phyloP scores from a whole-genome alignment of 2,888 invertebrate genomes.

The Schizaphis graminum region DNA sequence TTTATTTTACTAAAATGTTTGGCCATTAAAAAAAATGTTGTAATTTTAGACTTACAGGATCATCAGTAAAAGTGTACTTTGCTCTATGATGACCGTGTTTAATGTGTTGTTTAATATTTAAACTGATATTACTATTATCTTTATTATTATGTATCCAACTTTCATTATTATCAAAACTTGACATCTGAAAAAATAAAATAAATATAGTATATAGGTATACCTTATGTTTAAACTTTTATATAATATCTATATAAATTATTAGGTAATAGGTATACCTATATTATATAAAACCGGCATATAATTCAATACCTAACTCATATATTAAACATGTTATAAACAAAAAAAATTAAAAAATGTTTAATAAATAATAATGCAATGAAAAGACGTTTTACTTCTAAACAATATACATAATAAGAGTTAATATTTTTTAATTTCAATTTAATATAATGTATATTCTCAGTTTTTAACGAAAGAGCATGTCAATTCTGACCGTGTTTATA shows the following conservation, averaged over 20 bases:
- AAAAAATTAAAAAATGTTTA: neutral
- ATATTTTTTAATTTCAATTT: neutral
- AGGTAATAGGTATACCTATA: too few relatives aligned
- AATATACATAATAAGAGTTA: neutral
- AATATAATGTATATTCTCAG: neutral
- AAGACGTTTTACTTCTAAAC: neutral
- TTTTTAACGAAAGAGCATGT: too few relatives aligned
- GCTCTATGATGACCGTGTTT: constrained; percentile 42
- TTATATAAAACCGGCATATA: neutral
- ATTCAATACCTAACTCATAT: neutral
- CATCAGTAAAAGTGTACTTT: constrained; percentile 27
- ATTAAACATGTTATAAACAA: neutral
- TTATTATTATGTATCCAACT: neutral
- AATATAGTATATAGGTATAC: too few relatives aligned
- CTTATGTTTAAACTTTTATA: neutral
- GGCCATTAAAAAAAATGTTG: neutral
- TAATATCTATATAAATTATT: neutral
- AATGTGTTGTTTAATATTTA: constrained; percentile 33
- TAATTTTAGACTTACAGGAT: constrained; percentile 43
- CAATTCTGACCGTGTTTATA: too few relatives aligned
- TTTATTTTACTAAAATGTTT: neutral
- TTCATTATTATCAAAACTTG: neutral
- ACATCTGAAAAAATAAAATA: constrained; percentile 42
- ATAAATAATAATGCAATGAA: neutral
- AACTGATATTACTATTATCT: constrained; percentile 22